Evolutionary conservation across 2,797 vertebrate species (phyloP).

Genomic region (Poeciliopsis turneri): DNA sequence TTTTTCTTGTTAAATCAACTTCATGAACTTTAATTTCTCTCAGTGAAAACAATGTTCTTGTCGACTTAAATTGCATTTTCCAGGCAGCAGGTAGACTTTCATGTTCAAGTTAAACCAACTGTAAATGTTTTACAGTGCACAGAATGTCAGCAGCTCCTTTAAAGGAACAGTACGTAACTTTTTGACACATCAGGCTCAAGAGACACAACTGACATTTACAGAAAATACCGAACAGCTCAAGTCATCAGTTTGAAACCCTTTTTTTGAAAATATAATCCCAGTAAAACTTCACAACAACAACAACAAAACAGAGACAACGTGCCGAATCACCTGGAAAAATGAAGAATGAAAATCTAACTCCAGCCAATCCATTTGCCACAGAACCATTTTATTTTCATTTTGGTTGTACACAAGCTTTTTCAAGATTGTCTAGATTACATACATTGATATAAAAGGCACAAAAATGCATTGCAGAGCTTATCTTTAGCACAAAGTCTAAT

Average conservation of each 20-base stretch:
- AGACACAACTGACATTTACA: too few species aligned
- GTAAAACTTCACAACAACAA: neutral
- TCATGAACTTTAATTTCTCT: too few species aligned
- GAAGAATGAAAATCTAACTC: conserved; percentile 5
- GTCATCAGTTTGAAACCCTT: too few species aligned
- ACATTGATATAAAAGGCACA: conserved; percentile 98
- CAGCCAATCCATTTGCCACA: conserved; percentile 65
- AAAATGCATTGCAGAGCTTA: conserved; percentile 89
- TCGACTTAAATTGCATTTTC: too few species aligned
- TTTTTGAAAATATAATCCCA: neutral
- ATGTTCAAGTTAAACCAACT: too few species aligned
- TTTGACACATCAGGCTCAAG: too few species aligned
- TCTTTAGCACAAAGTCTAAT: conserved; percentile 84
- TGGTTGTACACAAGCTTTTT: conserved; percentile 92
- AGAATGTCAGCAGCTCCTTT: neutral
- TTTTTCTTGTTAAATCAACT: too few species aligned
- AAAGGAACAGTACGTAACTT: neutral
- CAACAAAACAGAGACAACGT: neutral
- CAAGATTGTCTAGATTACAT: conserved; percentile 96
- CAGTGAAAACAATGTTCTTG: too few species aligned
- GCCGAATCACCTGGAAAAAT: conserved; percentile 9
- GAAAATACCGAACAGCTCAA: too few species aligned
- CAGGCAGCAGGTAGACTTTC: too few species aligned
- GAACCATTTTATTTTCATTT: conserved; percentile 94
- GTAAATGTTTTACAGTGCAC: neutral